These are phyloP conservation scores for Lepeophtheirus salmonis DNA, from an alignment of 1,140 invertebrate species.

Conservation along the genomic window DNA sequence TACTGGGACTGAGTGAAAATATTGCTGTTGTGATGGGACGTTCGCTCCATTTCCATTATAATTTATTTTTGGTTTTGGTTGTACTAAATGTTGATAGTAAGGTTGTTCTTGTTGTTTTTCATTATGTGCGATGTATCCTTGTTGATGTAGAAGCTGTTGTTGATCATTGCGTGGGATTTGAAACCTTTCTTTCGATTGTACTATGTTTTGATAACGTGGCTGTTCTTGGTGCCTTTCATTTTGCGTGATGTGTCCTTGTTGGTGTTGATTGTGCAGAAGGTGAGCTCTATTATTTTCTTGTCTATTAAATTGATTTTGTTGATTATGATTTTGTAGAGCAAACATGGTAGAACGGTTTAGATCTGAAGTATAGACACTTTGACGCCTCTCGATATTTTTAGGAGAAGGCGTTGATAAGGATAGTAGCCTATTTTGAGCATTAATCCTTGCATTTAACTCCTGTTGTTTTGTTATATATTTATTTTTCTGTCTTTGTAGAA, in stretches of 20 bases:
- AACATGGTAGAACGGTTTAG: background rate
- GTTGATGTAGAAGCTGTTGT: background rate
- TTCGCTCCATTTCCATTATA: too few species aligned
- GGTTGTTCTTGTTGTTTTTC: background rate
- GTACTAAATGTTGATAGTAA: too few species aligned
- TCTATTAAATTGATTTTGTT: background rate
- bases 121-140: background rate
- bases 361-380: background rate
- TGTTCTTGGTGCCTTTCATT: background rate
- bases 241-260: background rate
- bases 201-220: too few species aligned
- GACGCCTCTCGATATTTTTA: background rate
- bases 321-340: background rate
- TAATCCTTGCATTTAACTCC: background rate
- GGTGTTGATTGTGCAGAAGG: background rate
- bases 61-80: too few species aligned
- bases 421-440: background rate
- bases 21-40: background rate
- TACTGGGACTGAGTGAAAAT: background rate
- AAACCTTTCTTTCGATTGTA: too few species aligned
- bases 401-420: background rate
- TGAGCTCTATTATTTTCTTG: background rate
- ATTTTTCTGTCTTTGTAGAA: background rate
- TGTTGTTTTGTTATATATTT: background rate
- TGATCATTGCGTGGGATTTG: too few species aligned